Conservation (phyloP, 37 sponge, comb jelly and placozoan genomes). For the Geodia barretti region DNA sequence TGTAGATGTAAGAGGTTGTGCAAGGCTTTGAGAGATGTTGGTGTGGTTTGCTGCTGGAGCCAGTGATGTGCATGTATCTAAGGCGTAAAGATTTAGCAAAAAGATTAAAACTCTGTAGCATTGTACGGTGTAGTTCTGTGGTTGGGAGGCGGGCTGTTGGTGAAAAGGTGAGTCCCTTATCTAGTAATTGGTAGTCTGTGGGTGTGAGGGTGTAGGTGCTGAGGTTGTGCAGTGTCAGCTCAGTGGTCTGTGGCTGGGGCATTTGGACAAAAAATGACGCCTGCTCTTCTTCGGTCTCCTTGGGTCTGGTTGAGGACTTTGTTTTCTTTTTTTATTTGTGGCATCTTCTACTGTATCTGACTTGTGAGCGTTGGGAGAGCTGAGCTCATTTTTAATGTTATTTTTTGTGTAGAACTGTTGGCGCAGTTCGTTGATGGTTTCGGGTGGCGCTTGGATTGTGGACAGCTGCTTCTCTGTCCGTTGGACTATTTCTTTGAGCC, state of each 20-base stretch:
- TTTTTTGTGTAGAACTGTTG: not conserved
- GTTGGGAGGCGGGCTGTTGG: not conserved
- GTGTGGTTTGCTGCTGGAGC: not conserved
- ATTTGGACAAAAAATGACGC: slow-evolving; percentile 20
- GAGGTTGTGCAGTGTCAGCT: not conserved
- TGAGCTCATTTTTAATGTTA: not conserved
- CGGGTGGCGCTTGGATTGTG: not conserved
- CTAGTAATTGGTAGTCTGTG: not conserved
- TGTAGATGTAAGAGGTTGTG: not conserved
- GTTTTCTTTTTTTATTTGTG: not conserved
- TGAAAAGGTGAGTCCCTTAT: slow-evolving; percentile 11
- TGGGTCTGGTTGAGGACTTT: not conserved
- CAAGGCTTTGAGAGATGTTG: not conserved
- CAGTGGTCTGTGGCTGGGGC: not conserved
- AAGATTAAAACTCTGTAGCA: not conserved
- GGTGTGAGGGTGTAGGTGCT: not conserved
- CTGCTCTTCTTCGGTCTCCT: not conserved
- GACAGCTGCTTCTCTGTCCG: not conserved
- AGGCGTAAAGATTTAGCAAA: slow-evolving; percentile 2
- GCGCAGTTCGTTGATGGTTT: not conserved
- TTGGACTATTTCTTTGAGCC: not conserved
- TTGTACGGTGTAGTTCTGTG: not conserved
- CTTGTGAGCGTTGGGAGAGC: not conserved
- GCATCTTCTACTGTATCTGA: not conserved
- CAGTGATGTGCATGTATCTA: not conserved